These are phyloP conservation scores for Sebastes trivittatus DNA, from an alignment of 2,797 vertebrate species.

Conservation along the genomic window DNA sequence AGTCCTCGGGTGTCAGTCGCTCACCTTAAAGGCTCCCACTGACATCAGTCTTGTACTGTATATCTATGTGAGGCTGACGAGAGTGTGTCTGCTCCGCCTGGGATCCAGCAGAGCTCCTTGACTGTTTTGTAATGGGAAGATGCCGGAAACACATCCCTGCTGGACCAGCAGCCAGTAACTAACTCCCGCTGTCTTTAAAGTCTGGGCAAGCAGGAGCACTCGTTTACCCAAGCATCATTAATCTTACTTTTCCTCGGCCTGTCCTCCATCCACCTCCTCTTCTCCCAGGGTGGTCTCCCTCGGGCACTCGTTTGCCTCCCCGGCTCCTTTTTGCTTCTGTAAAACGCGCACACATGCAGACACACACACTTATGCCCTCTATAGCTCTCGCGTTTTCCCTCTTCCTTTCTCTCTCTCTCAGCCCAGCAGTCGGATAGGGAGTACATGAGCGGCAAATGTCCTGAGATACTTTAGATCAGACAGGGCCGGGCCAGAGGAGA, in stretches of 20 bases:
- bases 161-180: slow-evolving; percentile 69
- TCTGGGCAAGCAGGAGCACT: slow-evolving; percentile 71
- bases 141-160: slow-evolving; percentile 54
- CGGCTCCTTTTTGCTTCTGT: slow-evolving; percentile 43
- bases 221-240: slow-evolving; percentile 78
- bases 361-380: slow-evolving; percentile 3
- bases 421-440: slow-evolving; percentile 19
- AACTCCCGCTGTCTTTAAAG: slow-evolving; percentile 75
- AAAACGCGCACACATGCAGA: slow-evolving; percentile 25
- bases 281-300: slow-evolving; percentile 75
- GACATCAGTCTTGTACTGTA: slow-evolving; percentile 27
- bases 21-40: slow-evolving; percentile 45
- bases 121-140: slow-evolving; percentile 63
- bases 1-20: slow-evolving; percentile 23
- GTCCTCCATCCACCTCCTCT: slow-evolving; percentile 71
- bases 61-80: slow-evolving; percentile 19
- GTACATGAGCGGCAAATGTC: slow-evolving; percentile 26
- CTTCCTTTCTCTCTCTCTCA: background rate
- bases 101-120: slow-evolving; percentile 30
- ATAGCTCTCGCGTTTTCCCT: background rate
- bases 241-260: slow-evolving; percentile 80
- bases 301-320: slow-evolving; percentile 69
- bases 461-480: slow-evolving; percentile 36
- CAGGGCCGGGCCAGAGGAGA: background rate
- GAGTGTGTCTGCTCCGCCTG: slow-evolving; percentile 13